phyloP scores from a whole-genome alignment of 2,888 invertebrate species.

The Hydrotaea diabolus region DNA sequence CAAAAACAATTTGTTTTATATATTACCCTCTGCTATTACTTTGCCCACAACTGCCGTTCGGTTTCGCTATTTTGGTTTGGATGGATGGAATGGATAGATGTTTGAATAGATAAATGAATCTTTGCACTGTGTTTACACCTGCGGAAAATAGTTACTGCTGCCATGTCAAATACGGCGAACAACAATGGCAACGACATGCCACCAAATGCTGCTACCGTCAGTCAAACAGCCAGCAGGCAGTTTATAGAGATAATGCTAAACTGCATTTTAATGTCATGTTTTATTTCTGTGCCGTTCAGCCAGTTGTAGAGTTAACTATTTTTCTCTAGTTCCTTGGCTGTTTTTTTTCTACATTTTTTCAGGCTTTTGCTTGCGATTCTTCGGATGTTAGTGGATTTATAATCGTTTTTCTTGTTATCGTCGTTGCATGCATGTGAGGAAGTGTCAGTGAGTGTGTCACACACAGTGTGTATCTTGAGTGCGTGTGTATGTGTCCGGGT shows the following conservation, averaged over 20 bases:
- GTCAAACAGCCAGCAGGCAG: slow-evolving; percentile 28
- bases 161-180: slow-evolving; percentile 56
- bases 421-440: slow-evolving; percentile 38
- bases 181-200: slow-evolving; percentile 31
- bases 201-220: slow-evolving; percentile 33
- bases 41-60: not conserved
- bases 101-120: slow-evolving; percentile 62
- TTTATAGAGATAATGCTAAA: slow-evolving; percentile 46
- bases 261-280: slow-evolving; percentile 62
- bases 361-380: not conserved
- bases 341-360: slow-evolving; percentile 2
- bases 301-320: slow-evolving; percentile 45
- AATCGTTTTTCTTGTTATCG: slow-evolving; percentile 63
- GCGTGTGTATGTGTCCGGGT: not conserved
- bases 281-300: slow-evolving; percentile 6
- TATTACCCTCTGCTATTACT: not conserved
- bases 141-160: slow-evolving; percentile 66
- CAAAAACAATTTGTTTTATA: too few relatives aligned
- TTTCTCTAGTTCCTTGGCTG: slow-evolving; percentile 2
- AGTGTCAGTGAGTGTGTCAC: slow-evolving; percentile 32
- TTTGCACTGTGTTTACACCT: slow-evolving; percentile 65
- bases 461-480: too few relatives aligned
- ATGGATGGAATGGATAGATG: slow-evolving; percentile 51
- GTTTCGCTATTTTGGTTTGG: slow-evolving; percentile 41
- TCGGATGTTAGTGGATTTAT: slow-evolving; percentile 57